Evolutionary conservation across 2,888 invertebrate species (phyloP).

Genomic region (Tipula helvola): DNA sequence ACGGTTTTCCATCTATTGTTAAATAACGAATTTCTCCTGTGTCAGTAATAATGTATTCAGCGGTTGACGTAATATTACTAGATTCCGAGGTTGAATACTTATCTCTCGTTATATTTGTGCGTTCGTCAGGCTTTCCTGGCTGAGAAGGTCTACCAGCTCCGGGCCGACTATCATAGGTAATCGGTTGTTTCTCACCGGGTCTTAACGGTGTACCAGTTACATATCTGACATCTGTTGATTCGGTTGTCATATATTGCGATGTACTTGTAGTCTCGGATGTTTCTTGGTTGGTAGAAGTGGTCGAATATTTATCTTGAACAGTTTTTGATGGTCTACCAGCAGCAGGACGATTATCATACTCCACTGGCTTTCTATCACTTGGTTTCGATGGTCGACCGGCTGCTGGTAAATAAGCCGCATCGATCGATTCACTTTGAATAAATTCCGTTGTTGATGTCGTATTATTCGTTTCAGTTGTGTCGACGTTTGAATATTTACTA

Average conservation of each 20-base stretch:
- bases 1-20: background rate
- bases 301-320: background rate
- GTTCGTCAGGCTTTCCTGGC: background rate
- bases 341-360: background rate
- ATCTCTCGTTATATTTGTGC: background rate
- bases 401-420: background rate
- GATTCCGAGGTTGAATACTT: background rate
- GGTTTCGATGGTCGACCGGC: background rate
- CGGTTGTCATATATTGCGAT: background rate
- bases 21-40: background rate
- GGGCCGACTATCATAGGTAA: background rate
- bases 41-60: background rate
- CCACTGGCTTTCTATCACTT: background rate
- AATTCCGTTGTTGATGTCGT: background rate
- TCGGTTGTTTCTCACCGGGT: background rate
- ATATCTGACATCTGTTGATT: background rate
- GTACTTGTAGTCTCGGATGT: background rate
- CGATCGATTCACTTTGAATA: background rate
- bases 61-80: background rate
- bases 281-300: background rate
- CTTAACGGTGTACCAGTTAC: background rate
- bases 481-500: background rate
- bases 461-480: background rate
- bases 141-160: background rate
- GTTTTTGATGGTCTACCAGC: conserved; percentile 6